Evolutionary conservation across 1,140 invertebrate species (phyloP).

Genomic region (Drosophila yakuba): DNA sequence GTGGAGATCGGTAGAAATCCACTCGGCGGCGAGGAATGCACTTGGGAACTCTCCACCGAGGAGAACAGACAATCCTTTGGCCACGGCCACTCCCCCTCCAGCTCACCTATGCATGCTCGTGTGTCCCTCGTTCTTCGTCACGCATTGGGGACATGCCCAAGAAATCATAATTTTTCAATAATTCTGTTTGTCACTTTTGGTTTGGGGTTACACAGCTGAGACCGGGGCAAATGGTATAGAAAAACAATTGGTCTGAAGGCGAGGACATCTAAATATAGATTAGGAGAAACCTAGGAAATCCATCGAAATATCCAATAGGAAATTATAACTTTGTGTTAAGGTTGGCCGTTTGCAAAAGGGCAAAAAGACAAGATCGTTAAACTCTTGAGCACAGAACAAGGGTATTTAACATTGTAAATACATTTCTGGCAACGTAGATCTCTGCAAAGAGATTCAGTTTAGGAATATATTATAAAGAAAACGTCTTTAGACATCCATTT

Average conservation of each 20-base stretch:
- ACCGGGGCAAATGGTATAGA: background rate
- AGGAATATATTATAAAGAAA: background rate
- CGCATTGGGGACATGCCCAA: constrained; percentile 30
- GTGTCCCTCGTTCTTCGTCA: constrained; percentile 8
- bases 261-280: constrained; percentile 13
- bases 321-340: background rate
- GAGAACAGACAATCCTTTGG: constrained; percentile 65
- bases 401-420: too few relatives aligned
- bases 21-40: background rate
- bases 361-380: too few relatives aligned
- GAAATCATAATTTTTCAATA: constrained; percentile 59
- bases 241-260: constrained; percentile 11
- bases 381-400: too few relatives aligned
- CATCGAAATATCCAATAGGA: background rate
- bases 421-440: too few relatives aligned
- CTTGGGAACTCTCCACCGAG: background rate
- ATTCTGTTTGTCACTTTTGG: constrained; percentile 38
- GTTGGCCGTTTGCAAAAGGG: too few relatives aligned
- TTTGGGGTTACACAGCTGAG: constrained; percentile 35
- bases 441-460: too few relatives aligned
- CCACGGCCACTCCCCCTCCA: constrained; percentile 24
- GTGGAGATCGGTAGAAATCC: constrained; percentile 7
- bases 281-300: constrained; percentile 1
- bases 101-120: background rate
- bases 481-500: background rate